Conservation (phyloP, 2,113 vertebrate genomes). For the Spheniscus mendiculus region DNA sequence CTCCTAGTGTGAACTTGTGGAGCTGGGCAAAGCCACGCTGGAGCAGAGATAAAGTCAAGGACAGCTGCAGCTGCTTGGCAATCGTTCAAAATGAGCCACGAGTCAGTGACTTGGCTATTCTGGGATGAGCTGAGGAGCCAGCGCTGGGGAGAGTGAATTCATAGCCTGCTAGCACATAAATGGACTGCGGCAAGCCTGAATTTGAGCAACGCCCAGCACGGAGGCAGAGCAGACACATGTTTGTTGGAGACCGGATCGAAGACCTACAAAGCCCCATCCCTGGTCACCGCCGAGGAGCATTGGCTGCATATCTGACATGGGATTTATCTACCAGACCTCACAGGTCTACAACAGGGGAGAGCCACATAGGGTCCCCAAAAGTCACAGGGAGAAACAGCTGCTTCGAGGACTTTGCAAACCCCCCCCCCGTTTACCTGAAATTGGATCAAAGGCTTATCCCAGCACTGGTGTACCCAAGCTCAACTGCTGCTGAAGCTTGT, state of each 20-base stretch:
- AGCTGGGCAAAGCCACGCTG: slow-evolving; percentile 63
- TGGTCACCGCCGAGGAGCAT: accelerated
- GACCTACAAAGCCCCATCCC: neutral
- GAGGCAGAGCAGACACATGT: neutral
- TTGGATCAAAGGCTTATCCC: neutral
- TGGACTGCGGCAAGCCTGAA: neutral
- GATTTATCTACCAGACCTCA: neutral
- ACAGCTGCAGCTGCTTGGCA: slow-evolving; percentile 70
- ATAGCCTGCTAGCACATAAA: neutral
- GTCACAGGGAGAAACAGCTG: neutral
- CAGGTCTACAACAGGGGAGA: neutral
- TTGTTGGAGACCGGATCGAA: neutral
- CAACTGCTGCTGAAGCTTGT: neutral
- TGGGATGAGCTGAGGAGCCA: slow-evolving; percentile 38
- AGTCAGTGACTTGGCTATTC: slow-evolving; percentile 68
- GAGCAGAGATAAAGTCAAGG: slow-evolving; percentile 65
- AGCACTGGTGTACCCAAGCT: neutral
- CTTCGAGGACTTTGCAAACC: neutral
- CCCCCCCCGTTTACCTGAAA: neutral
- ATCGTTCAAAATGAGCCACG: slow-evolving; percentile 55
- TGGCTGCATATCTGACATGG: neutral
- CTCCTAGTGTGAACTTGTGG: slow-evolving; percentile 68
- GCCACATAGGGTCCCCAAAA: accelerated
- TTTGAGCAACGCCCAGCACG: neutral
- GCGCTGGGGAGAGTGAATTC: neutral